Base-by-base conservation (phyloP, 2,797 vertebrate genomes). In the Hypotaenidia philippensis region DNA sequence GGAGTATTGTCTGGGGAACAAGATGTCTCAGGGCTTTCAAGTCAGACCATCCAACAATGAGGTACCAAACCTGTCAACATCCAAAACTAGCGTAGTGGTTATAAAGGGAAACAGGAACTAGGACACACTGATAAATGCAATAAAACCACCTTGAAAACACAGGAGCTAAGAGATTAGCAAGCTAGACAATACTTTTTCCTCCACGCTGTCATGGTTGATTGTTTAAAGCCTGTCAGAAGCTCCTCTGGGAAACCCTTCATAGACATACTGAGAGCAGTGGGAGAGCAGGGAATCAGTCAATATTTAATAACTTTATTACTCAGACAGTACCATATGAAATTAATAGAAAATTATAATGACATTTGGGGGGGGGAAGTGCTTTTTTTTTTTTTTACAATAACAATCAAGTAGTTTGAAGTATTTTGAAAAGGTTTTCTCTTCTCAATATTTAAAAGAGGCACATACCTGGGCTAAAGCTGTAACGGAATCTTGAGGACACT, bases 291-390 rank as follows among this genome's bases (percentile, higher is more conserved):
- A 94, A 85, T 59, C 90, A 79, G 94, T 90, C 96, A 95, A 92
- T 94, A 95, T 92, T 95, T 94, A 93, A 93, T 87, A 85, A 75
- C 71, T 87, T 94, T 83, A 94, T 94, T 93, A 87, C 61, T 87
- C 72, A 92, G 66, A 75, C 50, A 89, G 57, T n/a, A 71, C 41
- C 23, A 55, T n/a, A 47, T 1, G 2, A 83, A 95, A 83, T 70
- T 84, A 94, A 89, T 77, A 89, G 69, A 90, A 93, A 83, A 95
- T 76, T 77, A 74, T 6, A 47, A 49, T 0, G 6, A 44, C 44
- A 27, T 66, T 81, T 38, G 9, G 50, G 26, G 47, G 52, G 27
- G 0, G 11, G 78, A 83, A 63, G n/a, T 25, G 38, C 8, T 79
- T 83, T 79, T 70, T 34, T 34, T 34, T 34, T 34, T 41, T 78